phyloP scores from a whole-genome alignment of 2,797 vertebrate genomes.

The Selene dorsalis region DNA sequence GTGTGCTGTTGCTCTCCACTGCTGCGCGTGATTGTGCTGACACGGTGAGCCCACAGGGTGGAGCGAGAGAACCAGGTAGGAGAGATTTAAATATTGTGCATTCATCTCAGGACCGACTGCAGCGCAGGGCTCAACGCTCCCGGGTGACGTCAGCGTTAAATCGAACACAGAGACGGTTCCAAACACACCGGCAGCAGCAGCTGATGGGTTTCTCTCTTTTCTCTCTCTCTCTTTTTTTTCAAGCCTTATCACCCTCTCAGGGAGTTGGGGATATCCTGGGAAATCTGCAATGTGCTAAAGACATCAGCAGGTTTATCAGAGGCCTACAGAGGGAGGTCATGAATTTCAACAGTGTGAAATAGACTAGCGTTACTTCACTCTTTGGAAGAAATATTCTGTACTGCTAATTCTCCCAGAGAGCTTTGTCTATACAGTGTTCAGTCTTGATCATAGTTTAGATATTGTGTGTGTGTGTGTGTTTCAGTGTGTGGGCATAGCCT shows the following conservation, averaged over 20 bases:
- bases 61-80: conserved; percentile 83
- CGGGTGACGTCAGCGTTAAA: conserved; percentile 82
- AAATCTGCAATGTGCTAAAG: conserved; percentile 58
- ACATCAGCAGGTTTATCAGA: conserved; percentile 51
- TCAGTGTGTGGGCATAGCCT: conserved; percentile 38
- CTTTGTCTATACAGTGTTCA: background rate
- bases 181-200: conserved; percentile 48
- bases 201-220: conserved; percentile 29
- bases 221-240: background rate
- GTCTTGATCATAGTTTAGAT: conserved; percentile 1
- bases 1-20: conserved; percentile 17
- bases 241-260: conserved; percentile 32
- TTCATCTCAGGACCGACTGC: conserved; percentile 89
- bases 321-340: conserved; percentile 30
- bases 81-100: conserved; percentile 85
- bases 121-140: conserved; percentile 75
- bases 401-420: background rate
- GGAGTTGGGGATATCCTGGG: conserved; percentile 62
- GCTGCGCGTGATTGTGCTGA: conserved; percentile 67
- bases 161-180: conserved; percentile 62
- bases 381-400: conserved; percentile 11
- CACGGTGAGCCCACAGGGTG: conserved; percentile 78
- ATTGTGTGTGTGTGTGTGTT: background rate
- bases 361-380: conserved; percentile 2
- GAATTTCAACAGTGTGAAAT: conserved; percentile 33